Evolutionary conservation across 30 jellyfish, hydroid and myxozoan genomes (phyloP).

Genomic region (Hydra vulgaris): DNA sequence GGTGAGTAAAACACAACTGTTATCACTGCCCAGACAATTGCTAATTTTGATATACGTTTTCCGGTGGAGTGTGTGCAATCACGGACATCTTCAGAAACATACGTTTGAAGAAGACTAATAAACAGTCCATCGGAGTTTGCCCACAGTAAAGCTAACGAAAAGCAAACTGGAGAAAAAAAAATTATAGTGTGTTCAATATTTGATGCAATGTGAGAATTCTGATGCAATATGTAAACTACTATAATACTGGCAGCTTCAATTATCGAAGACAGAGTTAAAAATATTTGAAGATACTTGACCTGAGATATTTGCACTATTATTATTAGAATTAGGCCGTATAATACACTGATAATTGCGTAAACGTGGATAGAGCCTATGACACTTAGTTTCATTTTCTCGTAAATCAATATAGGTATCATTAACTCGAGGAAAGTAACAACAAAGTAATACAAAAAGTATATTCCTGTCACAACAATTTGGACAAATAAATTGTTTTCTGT

Average conservation of each 20-base stretch:
- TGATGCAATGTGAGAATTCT: not conserved
- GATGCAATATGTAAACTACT: not conserved
- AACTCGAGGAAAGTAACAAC: conserved; percentile 25
- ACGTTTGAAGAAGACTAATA: conserved; percentile 14
- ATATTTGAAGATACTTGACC: conserved; percentile 2
- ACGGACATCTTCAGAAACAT: not conserved
- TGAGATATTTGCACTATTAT: conserved; percentile 17
- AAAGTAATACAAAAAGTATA: conserved; percentile 11
- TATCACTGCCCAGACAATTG: conserved; percentile 21
- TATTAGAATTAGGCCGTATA: conserved; percentile 16
- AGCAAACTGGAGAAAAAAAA: not conserved
- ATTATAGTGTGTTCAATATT: not conserved
- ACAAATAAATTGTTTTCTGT: not conserved
- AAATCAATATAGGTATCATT: conserved; percentile 21
- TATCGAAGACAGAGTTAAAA: not conserved
- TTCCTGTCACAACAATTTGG: not conserved
- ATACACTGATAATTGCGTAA: conserved; percentile 29
- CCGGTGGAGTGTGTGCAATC: conserved; percentile 7
- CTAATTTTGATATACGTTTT: conserved; percentile 16
- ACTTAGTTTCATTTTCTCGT: not conserved
- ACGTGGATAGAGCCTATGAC: conserved; percentile 20
- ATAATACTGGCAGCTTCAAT: conserved; percentile 6
- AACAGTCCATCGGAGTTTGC: conserved; percentile 17
- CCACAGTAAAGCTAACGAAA: conserved; percentile 26
- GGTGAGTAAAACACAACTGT: conserved; percentile 6